Conservation (phyloP, 1,140 invertebrate species). For the Luehdorfia chinensis region DNA sequence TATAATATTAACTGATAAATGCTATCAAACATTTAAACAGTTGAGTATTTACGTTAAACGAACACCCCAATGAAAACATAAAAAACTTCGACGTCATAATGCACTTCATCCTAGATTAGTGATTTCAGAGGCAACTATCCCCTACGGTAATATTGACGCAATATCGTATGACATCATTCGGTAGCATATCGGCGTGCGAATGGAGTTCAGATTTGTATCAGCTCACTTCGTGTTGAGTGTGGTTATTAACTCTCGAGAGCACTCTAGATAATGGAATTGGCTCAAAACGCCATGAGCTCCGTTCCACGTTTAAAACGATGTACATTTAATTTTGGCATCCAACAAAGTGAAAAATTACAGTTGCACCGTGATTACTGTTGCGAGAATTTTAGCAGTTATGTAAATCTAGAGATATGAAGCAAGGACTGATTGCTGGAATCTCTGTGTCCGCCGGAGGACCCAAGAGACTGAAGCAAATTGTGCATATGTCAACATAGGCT, state of each 20-base stretch:
- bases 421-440: too few species aligned
- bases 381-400: too few species aligned
- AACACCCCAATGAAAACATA: constrained; percentile 6
- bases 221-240: constrained; percentile 37
- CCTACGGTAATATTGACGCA: constrained; percentile 27
- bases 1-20: too few species aligned
- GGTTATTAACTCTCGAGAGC: constrained; percentile 61
- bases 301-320: constrained; percentile 20
- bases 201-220: constrained; percentile 42
- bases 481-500: too few species aligned
- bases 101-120: constrained; percentile 1
- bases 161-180: constrained; percentile 45
- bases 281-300: constrained; percentile 29
- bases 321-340: too few species aligned
- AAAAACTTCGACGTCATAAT: constrained; percentile 5
- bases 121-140: not conserved
- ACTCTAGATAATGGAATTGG: constrained; percentile 67
- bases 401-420: too few species aligned
- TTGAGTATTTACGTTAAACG: too few species aligned
- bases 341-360: too few species aligned
- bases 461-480: too few species aligned
- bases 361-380: too few species aligned
- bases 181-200: constrained; percentile 34
- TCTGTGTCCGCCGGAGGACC: too few species aligned
- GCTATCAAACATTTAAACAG: too few species aligned